Evolutionary conservation across 2,797 vertebrate genomes (phyloP).

Genomic region (Lycodopsis pacificus): DNA sequence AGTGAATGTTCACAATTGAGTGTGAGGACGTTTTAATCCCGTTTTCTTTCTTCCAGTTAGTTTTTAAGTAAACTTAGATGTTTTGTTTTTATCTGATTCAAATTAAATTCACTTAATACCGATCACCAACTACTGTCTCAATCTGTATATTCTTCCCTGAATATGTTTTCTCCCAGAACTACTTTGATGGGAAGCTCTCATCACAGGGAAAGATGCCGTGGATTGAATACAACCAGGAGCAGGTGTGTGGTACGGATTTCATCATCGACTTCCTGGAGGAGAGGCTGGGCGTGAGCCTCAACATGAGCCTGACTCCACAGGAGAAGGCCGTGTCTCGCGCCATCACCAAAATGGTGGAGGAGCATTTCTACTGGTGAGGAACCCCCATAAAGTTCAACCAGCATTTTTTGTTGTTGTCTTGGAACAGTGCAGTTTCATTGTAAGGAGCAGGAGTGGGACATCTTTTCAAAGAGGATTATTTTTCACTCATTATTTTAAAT

Average conservation of each 20-base stretch:
- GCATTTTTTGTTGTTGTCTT: neutral
- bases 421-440: neutral
- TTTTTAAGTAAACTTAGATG: constrained; percentile 4
- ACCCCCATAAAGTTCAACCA: neutral
- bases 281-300: constrained; percentile 93
- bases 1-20: neutral
- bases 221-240: constrained; percentile 97
- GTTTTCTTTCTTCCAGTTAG: neutral
- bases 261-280: constrained; percentile 99
- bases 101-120: neutral
- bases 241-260: constrained; percentile 95
- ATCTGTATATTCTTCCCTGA: neutral
- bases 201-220: constrained; percentile 99
- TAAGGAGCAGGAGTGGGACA: neutral
- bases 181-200: constrained; percentile 98
- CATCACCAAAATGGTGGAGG: constrained; percentile 97
- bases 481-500: neutral
- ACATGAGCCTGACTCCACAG: constrained; percentile 91
- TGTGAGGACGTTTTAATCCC: neutral
- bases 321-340: constrained; percentile 94
- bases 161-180: constrained; percentile 86
- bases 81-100: constrained; percentile 12
- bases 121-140: neutral
- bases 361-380: constrained; percentile 98
- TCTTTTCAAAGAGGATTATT: neutral